Conservation (phyloP, 2,113 vertebrate species). For the Catharus minimus region DNA sequence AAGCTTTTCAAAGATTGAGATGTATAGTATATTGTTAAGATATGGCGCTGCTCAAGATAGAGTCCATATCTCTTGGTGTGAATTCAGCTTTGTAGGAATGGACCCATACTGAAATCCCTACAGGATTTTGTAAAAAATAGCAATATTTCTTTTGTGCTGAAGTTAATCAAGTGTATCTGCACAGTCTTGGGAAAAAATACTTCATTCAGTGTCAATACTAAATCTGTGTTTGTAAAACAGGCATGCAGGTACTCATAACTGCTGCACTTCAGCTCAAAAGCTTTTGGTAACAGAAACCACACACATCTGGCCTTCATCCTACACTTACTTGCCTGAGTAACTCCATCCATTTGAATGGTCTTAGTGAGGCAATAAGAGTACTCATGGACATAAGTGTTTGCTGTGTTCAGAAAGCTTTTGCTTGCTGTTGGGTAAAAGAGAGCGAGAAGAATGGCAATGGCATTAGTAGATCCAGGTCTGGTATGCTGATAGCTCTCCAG, state of each 20-base stretch:
- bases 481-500: neutral
- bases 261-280: neutral
- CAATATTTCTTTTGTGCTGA: neutral
- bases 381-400: neutral
- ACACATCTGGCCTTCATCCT: neutral
- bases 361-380: neutral
- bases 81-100: neutral
- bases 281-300: neutral
- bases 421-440: neutral
- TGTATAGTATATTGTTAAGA: neutral
- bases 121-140: neutral
- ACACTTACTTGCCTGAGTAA: neutral
- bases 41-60: neutral
- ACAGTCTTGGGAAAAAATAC: conserved; percentile 30
- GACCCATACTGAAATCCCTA: neutral
- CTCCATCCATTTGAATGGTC: neutral
- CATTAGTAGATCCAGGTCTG: neutral
- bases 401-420: neutral
- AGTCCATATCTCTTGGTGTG: neutral
- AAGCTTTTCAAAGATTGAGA: neutral
- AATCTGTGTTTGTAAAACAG: neutral
- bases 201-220: neutral
- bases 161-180: neutral
- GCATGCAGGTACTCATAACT: neutral
- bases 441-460: neutral